Evolutionary conservation across 2,113 vertebrate species (phyloP).

Genomic region (mouse (Mus musculus)): GRCm39 chr8:76668001-76668500

Average conservation of each 20-base stretch:
- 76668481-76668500: neutral
- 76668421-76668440: neutral
- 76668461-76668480: neutral
- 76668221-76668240: neutral
- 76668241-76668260: neutral
- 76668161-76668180: too few relatives aligned
- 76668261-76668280: neutral
- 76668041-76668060: neutral
- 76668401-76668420: neutral
- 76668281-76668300: neutral
- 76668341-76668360: neutral
- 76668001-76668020: neutral
- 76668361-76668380: neutral
- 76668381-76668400: neutral
- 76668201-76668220: neutral
- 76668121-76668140: too few relatives aligned
- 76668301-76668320: neutral
- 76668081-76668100: neutral
- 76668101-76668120: too few relatives aligned
- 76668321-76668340: neutral
- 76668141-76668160: neutral
- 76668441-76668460: too few relatives aligned
- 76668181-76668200: too few relatives aligned
- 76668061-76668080: neutral
- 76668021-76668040: neutral